phyloP scores from a whole-genome alignment of 2,797 vertebrate genomes.

The Erethizon dorsatum region DNA sequence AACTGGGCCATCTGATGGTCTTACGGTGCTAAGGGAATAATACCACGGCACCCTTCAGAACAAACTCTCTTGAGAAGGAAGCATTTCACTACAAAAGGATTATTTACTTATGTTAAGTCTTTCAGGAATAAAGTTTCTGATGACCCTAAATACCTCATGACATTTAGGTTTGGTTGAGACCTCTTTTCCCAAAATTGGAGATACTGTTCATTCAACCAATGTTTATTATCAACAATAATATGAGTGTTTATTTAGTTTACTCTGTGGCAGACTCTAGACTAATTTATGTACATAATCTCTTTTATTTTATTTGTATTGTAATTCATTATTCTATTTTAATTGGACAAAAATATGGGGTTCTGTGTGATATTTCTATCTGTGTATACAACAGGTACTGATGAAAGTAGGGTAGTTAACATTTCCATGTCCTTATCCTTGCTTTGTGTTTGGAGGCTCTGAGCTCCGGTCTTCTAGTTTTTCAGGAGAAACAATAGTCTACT shows the following conservation, averaged over 20 bases:
- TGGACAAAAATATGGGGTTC: not conserved
- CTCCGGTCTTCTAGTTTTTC: not conserved
- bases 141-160: not conserved
- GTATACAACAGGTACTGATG: not conserved
- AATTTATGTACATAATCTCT: not conserved
- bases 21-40: not conserved
- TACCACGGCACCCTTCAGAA: not conserved
- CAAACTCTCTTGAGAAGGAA: conserved; percentile 32
- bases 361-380: not conserved
- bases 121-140: conserved; percentile 27
- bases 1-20: not conserved
- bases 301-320: not conserved
- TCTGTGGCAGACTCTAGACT: not conserved
- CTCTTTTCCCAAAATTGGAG: conserved; percentile 41
- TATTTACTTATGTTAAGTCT: not conserved
- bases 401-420: not conserved
- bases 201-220: not conserved
- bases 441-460: not conserved
- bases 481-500: not conserved
- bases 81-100: not conserved
- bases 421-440: not conserved
- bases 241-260: not conserved
- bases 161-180: not conserved
- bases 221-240: not conserved
- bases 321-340: not conserved